A percentile compares a stretch with the other conserved stretches of the same genome.
Evolutionary conservation across 1,140 invertebrate genomes (phyloP).

Genomic region (Tribolium castaneum): DNA sequence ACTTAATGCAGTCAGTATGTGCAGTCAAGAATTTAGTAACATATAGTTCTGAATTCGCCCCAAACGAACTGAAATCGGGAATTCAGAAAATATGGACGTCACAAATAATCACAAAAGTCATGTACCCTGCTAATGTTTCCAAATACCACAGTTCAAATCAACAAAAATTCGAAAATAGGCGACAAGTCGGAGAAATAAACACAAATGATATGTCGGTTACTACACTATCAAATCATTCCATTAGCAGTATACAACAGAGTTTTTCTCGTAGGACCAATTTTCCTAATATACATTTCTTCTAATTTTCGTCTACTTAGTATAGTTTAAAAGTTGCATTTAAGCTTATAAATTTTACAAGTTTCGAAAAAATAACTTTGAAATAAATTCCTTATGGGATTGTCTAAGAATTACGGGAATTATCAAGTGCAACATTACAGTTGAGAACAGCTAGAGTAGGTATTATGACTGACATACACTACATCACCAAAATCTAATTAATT

Average conservation of each 20-base stretch:
- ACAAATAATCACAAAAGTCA: constrained; percentile 53
- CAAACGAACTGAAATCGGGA: constrained; percentile 41
- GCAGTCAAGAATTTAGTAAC: constrained; percentile 55
- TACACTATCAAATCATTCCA: constrained; percentile 40
- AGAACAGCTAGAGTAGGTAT: constrained; percentile 40
- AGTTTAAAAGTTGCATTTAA: constrained; percentile 35
- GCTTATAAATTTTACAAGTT: constrained; percentile 25
- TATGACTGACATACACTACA: constrained; percentile 46
- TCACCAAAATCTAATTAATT: constrained; percentile 30
- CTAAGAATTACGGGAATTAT: constrained; percentile 47
- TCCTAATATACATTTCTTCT: constrained; percentile 24
- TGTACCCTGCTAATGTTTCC: constrained; percentile 58
- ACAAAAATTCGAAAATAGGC: constrained; percentile 8
- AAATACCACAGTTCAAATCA: constrained; percentile 41
- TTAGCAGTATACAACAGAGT: constrained; percentile 45
- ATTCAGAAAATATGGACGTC: constrained; percentile 55
- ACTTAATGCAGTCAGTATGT: constrained; percentile 57
- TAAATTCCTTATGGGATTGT: constrained; percentile 41
- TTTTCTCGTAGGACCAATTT: constrained; percentile 31
- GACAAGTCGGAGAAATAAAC: neutral
- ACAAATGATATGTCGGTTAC: constrained; percentile 36
- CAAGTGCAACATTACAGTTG: constrained; percentile 26
- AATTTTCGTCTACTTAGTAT: constrained; percentile 19
- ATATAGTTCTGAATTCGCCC: constrained; percentile 50
- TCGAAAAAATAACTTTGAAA: constrained; percentile 24